Base-by-base conservation (phyloP, 1,140 invertebrate species). In the Thaumatotibia leucotreta region DNA sequence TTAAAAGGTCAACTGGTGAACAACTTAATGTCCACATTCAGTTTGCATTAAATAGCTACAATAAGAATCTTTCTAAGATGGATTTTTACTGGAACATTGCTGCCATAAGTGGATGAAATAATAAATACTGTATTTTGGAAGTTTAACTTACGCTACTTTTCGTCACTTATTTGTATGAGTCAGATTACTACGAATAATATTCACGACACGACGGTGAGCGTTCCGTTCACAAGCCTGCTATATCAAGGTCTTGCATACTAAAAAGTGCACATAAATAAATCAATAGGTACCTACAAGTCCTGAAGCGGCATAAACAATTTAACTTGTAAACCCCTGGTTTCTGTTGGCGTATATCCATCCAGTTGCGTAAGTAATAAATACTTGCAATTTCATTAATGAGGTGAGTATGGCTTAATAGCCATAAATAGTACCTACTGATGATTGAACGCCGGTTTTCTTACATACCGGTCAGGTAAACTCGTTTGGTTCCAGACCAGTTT, bases 181-280 rank as follows among this genome's bases (percentile, higher is more conserved):
- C 35, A 39, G 65, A 64, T 29, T 24, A 54, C 4, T 17, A 72
- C 73, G 73, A 75, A 71, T 77, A 78, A 83, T 77, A 88, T 88
- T 86, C 84, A 82, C 73, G 76, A 70, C 84, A 88, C 82, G 82
- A 73, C 69, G 72, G 70, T 72, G 79, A 76, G 75, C 76, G 76
- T 80, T 81, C 83, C 82, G 74, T 81, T 83, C 79, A 86, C 83
- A 77, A 54, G 73, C 75, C 77, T 82, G 74, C 77, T 84, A 79
- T 87, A 87, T 83, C 77, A 80, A 84, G 78, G 78, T 67, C 63
- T 61, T 67, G 69, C 69, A 61, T 76, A 71, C 79, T 79, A 80
- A 84, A 76, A 65, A 70, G 70, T 54, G 65, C 66, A 65, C 69
- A 76, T 75, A 76, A 75, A 75, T 79, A 77, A 75, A 69, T 69